These are phyloP conservation scores for Protodeltote pygarga DNA, from an alignment of 2,888 invertebrate species.

Conservation along the genomic window DNA sequence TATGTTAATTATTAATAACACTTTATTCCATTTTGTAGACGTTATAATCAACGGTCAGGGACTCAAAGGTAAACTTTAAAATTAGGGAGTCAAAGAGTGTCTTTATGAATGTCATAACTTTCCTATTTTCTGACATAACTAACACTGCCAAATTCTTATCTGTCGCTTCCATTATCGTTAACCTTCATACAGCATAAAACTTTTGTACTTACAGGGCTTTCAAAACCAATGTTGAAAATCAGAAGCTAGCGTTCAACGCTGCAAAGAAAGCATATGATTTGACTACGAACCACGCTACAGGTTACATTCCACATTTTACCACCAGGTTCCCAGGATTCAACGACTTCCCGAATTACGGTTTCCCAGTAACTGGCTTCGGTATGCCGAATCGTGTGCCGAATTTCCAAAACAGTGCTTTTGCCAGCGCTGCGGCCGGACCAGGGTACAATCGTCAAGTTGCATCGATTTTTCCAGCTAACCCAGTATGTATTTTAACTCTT, in stretches of 20 bases:
- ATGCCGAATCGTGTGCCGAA: conserved; percentile 43
- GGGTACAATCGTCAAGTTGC: conserved; percentile 86
- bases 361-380: conserved; percentile 1
- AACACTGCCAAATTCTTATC: conserved; percentile 23
- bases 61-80: conserved; percentile 38
- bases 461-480: conserved; percentile 87
- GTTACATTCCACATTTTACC: conserved; percentile 67
- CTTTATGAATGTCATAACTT: conserved; percentile 29
- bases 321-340: conserved; percentile 61
- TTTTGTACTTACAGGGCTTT: conserved; percentile 70
- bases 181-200: conserved; percentile 23
- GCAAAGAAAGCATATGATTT: conserved; percentile 77
- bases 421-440: conserved; percentile 85
- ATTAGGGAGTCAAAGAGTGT: conserved; percentile 13
- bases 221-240: conserved; percentile 66
- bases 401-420: conserved; percentile 76
- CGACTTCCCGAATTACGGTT: conserved; percentile 24
- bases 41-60: conserved; percentile 3
- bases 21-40: conserved; percentile 38
- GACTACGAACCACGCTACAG: conserved; percentile 69
- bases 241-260: conserved; percentile 70
- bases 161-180: conserved; percentile 39
- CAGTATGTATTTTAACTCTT: conserved; percentile 73
- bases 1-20: too few relatives aligned
- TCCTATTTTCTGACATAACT: conserved; percentile 23